A percentile compares a stretch with the other conserved stretches of the same genome.
Conservation (phyloP, 1,140 invertebrate species). For the Tachypleus tridentatus region DNA sequence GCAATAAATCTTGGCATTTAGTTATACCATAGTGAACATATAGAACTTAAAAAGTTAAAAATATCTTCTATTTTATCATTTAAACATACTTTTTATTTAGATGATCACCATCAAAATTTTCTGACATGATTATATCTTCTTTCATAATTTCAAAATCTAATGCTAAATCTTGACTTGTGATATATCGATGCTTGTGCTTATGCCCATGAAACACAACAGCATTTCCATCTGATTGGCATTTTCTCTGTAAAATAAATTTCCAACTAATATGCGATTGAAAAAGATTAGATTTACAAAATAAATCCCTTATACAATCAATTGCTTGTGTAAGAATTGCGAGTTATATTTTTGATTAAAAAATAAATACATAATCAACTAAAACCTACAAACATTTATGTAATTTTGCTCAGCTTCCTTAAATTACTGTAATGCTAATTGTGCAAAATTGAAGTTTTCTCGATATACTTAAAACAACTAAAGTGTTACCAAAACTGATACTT, state of each 20-base stretch:
- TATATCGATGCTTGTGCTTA: slow-evolving; percentile 27
- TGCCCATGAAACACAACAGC: slow-evolving; percentile 31
- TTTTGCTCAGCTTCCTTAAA: background rate
- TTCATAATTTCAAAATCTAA: slow-evolving; percentile 20
- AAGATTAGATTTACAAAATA: slow-evolving; percentile 3
- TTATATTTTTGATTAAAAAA: background rate
- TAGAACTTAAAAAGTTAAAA: no score
- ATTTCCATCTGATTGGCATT: slow-evolving; percentile 32
- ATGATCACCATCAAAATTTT: slow-evolving; percentile 27
- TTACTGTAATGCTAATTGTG: no score
- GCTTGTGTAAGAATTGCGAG: slow-evolving; percentile 22
- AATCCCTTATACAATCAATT: slow-evolving; percentile 10
- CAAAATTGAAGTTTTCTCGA: no score
- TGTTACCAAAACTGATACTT: no score
- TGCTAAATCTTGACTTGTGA: slow-evolving; percentile 31
- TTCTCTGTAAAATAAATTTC: slow-evolving; percentile 25
- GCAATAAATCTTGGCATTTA: no score
- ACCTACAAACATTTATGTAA: background rate
- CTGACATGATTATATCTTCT: slow-evolving; percentile 28
- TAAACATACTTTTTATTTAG: no score
- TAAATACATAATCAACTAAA: background rate
- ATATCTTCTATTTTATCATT: no score
- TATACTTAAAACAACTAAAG: no score
- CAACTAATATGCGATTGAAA: slow-evolving; percentile 7
- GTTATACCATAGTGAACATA: no score